Evolutionary conservation across 2,113 vertebrate genomes (phyloP), one percentile per base, ranked within the genome.

Genomic region (Corvus cornix): DNA sequence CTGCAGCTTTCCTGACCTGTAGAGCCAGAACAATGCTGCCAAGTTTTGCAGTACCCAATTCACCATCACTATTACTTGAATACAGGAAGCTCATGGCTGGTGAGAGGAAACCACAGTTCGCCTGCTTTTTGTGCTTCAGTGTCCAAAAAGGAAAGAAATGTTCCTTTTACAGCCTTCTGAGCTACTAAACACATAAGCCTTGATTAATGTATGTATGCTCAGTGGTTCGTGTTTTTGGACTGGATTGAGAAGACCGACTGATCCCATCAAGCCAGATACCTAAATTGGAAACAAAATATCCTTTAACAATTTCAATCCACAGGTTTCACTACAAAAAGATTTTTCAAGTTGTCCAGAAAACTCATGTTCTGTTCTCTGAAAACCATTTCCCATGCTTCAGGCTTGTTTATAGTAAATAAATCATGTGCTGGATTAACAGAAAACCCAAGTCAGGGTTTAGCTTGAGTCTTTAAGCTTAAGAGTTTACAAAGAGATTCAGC

Each of bases 361-460:
- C 33, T 66, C 49, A 12, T n/a, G 43, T 68, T 89, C 39, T 44
- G n/a, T 58, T 70, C 75, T 90, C 67, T 92, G 90, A 88, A 94
- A 96, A 69, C 10, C 11, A 74, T 95, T 95, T 93, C 75, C 53
- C 67, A 62, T 69, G 58, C 30, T 93, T 76, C 85, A 93, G 62
- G 58, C 76, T 62, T 93, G 82, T 93, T 91, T 96, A 92, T 43
- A 88, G 90, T 86, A 93, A 95, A 95, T 93, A 96, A 93, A 91
- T 94, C 87, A 80, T 58, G 44, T 62, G 37, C 49, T 83, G 79
- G 53, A 92, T 95, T 91, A 93, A 69, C 82, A 92, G 79, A 95
- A 92, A 90, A 91, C 43, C 84, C 52, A 84, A 27, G 56, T 67
- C 43, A 84, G 70, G 16, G 80, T 97, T 92, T 62, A 91, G 53